Evolutionary conservation across 2,888 invertebrate genomes (phyloP).

Genomic region (Drosophila suboccidentalis): DNA sequence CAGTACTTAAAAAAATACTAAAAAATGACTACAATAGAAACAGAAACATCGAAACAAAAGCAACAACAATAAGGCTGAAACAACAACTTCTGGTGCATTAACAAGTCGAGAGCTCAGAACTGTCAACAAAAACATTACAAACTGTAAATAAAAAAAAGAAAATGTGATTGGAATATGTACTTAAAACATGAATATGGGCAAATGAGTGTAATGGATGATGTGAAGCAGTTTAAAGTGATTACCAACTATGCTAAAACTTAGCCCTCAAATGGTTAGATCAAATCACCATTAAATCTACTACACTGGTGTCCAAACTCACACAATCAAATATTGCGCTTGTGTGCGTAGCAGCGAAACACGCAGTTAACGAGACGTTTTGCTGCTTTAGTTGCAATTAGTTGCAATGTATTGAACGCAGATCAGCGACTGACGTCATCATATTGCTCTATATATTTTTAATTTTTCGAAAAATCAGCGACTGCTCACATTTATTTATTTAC

Average conservation of each 20-base stretch:
- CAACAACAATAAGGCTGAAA: slow-evolving; percentile 38
- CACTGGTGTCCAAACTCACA: no score
- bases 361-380: no score
- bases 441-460: no score
- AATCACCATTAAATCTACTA: no score
- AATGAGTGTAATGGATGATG: background rate
- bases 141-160: slow-evolving; percentile 38
- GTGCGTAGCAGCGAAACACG: no score
- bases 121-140: slow-evolving; percentile 68
- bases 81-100: slow-evolving; percentile 38
- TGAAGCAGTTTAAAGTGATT: slow-evolving; percentile 29
- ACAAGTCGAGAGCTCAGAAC: slow-evolving; percentile 36
- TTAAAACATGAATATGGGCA: slow-evolving; percentile 56
- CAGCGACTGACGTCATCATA: no score
- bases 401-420: no score
- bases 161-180: slow-evolving; percentile 62
- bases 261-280: no score
- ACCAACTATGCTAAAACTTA: background rate
- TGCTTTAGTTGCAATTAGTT: no score
- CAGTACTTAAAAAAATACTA: slow-evolving; percentile 45
- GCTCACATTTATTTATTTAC: no score
- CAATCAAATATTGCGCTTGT: no score
- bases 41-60: slow-evolving; percentile 36
- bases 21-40: slow-evolving; percentile 74
- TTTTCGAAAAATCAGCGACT: no score